A percentile compares a stretch with the other conserved stretches of the same genome.
phyloP scores from a whole-genome alignment of 2,113 vertebrate species.

The Himantopus leucocephalus region DNA sequence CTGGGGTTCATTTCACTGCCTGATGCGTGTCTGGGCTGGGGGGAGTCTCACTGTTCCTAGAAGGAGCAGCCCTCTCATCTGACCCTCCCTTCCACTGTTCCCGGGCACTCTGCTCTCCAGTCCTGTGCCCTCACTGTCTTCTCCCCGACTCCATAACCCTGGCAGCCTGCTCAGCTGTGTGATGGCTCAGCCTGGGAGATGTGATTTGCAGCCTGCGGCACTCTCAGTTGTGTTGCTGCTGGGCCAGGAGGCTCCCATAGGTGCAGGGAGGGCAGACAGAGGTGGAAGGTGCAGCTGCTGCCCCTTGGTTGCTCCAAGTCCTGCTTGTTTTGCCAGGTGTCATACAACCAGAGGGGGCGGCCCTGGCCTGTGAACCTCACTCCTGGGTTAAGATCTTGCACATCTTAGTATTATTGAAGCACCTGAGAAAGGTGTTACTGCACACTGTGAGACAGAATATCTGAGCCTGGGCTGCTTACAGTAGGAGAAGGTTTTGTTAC shows the following conservation, averaged over 20 bases:
- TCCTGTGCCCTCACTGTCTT: not conserved
- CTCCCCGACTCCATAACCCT: no score
- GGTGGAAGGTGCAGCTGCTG: not conserved
- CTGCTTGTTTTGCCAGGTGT: not conserved
- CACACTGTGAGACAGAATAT: fast-evolving
- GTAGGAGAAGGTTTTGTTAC: not conserved
- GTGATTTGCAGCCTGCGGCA: not conserved
- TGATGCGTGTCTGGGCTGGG: not conserved
- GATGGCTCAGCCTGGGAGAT: not conserved
- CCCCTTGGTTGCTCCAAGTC: not conserved
- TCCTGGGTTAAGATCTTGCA: not conserved
- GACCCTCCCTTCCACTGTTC: not conserved
- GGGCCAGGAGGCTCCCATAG: not conserved
- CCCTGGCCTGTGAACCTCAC: not conserved
- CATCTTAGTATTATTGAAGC: not conserved
- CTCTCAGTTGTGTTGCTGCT: no score
- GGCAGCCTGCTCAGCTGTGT: not conserved
- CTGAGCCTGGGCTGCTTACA: not conserved
- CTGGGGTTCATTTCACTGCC: not conserved
- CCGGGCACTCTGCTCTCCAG: not conserved
- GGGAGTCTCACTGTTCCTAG: not conserved
- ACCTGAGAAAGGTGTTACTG: not conserved
- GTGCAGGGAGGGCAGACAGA: not conserved
- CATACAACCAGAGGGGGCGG: not conserved
- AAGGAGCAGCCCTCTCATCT: not conserved